Base-by-base conservation (phyloP, 2,797 vertebrate genomes). In the Hipposideros larvatus region DNA sequence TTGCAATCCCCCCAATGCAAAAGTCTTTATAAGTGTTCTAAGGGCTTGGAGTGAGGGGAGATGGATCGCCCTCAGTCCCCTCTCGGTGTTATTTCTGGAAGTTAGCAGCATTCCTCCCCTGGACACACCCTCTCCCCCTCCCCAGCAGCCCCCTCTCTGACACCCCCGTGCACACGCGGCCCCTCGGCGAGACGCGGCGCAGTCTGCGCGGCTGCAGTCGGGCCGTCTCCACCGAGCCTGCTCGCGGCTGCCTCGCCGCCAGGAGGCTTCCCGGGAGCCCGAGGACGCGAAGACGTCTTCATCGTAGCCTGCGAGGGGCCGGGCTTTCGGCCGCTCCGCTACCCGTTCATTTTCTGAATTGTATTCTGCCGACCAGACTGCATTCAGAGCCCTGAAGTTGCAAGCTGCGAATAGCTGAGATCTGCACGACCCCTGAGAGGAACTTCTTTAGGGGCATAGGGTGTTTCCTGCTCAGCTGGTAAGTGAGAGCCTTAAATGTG, bases 1-100 rank as follows among this genome's bases (percentile, higher is more conserved):
- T 73, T 77, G 75, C 91, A 74, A 88, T 96, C 89, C 90, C 90
- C 37, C n/a, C 75, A 82, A 74, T 85, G 91, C 94, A 70, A 24
- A 78, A 92, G 79, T 73, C 88, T 95, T 18, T 1, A 43, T 31
- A 22, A 43, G 41, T 4, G 89, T 0, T 82, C 96, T 96, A 75
- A 95, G 93, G 63, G 48, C 87, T 65, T 26, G 96, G 97, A 92
- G 97, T 57, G 84, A 92, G 95, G 93, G 95, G 97, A 97, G 98
- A 91, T 1, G 55, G 89, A 93, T 93, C 75, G 18, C 87, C 95
- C 43, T 37, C 37, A 22, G 65, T 89, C 84, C 87, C 97, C 96
- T 85, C 92, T 96, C 92, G 48, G 0, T 96, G 98, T 98, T 98
- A 98, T 98, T 98, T 98, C 98, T 98, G 98, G 98, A 97, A 98